Percentiles rank a stretch among this genome's conserved stretches.
Evolutionary conservation across 2,113 vertebrate species (phyloP).

Genomic region (Hydrolagus affinis): DNA sequence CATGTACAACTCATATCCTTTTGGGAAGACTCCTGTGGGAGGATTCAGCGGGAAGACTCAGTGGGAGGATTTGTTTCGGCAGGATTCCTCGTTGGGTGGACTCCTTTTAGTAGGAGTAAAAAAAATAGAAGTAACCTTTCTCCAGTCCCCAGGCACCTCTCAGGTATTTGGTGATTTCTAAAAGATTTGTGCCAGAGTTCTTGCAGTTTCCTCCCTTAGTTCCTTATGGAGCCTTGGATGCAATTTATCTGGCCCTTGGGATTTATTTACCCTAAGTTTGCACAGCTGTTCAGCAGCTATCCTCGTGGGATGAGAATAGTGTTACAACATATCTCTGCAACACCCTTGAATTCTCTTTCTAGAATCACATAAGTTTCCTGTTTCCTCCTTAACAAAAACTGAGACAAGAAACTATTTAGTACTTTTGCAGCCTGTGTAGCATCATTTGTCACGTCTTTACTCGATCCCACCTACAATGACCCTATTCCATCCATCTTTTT

Average conservation of each 20-base stretch:
- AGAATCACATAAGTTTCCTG: neutral
- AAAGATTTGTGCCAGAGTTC: constrained; percentile 1
- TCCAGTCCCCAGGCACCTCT: constrained; percentile 14
- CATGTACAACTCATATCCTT: too few species aligned
- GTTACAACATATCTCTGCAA: neutral
- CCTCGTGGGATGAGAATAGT: neutral
- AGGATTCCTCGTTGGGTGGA: too few species aligned
- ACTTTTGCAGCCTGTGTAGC: neutral
- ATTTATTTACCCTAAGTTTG: neutral
- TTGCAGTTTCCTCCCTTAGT: neutral
- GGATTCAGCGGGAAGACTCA: too few species aligned
- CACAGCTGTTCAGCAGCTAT: constrained; percentile 4
- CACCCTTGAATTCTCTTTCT: neutral
- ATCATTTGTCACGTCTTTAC: neutral
- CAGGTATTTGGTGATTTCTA: neutral
- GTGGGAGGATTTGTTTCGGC: too few species aligned
- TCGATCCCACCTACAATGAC: neutral
- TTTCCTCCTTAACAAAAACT: neutral
- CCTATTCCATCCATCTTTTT: neutral
- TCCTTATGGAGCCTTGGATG: constrained; percentile 2
- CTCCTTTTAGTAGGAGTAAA: too few species aligned
- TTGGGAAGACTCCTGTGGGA: too few species aligned
- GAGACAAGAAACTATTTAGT: neutral
- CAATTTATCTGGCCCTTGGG: neutral
- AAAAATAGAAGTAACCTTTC: constrained; percentile 5